Evolutionary conservation across 2,888 invertebrate species (phyloP), one percentile per base, ranked within the genome.

Genomic region (Megaustenia siamemsis): DNA sequence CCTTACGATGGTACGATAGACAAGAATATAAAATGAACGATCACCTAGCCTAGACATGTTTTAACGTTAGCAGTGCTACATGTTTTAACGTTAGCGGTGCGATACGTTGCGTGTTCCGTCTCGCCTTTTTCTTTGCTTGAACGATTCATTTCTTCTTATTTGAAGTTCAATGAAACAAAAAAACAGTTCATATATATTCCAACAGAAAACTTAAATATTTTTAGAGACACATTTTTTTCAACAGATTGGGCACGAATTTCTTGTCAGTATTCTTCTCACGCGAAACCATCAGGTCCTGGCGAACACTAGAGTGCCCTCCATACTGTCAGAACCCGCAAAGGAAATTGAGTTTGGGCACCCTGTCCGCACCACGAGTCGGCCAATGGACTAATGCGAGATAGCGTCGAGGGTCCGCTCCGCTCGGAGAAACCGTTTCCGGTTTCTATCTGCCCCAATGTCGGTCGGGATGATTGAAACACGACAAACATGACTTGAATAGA

Each of bases 401-500:
- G 53, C 80, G 80, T 69, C 69, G 69, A 81, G 80, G 53, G 80
- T 66, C 69, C 45, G 80, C 80, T 81, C 38, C 32, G 80, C 80
- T 69, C 32, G 69, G n/a, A 68, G 68, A 53, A 81, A 49, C 40
- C 38, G 56, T 68, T 81, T 81, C 80, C 80, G 80, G 80, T 81
- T 69, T 69, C 69, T 81, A 81, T 81, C 80, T 81, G 53, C 24
- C 69, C 69, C 53, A 81, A 68, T 81, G 69, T 68, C 49, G 53
- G 53, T 35, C 32, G 38, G 69, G 69, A 69, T 81, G 80, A 81
- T 81, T 81, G 80, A 81, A 81, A 81, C 80, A 81, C 80, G 80
- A 49, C 80, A 81, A 81, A 81, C 80, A 81, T 81, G 80, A 81
- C 80, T 53, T 68, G 80, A 81, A 81, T 81, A 81, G 80, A n/a